These are phyloP conservation scores for Dascyllus trimaculatus DNA, from an alignment of 2,113 vertebrate species.

Conservation along the genomic window DNA sequence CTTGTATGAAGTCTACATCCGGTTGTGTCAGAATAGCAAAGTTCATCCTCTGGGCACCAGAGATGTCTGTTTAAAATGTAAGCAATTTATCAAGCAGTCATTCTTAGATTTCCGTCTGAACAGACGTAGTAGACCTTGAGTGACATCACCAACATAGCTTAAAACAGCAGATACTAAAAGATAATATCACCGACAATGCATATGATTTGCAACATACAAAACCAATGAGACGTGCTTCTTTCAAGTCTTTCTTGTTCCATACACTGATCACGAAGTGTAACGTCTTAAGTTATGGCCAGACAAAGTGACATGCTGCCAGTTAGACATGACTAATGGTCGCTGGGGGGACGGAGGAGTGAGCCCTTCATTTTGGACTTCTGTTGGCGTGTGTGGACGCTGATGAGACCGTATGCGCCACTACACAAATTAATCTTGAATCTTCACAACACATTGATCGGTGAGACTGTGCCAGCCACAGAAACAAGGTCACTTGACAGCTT, in stretches of 20 bases:
- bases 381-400: slow-evolving; percentile 35
- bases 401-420: slow-evolving; percentile 23
- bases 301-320: slow-evolving; percentile 35
- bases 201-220: not conserved
- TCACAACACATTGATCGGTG: slow-evolving; percentile 49
- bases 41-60: not conserved
- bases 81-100: not conserved
- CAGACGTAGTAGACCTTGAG: not conserved
- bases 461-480: slow-evolving; percentile 23
- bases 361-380: slow-evolving; percentile 74
- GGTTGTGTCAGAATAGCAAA: no score
- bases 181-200: not conserved
- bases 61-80: not conserved
- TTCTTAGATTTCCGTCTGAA: not conserved
- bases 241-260: slow-evolving; percentile 7
- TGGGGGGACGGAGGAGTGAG: slow-evolving; percentile 46
- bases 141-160: not conserved
- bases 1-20: no score
- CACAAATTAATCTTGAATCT: slow-evolving; percentile 51
- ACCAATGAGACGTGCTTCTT: not conserved
- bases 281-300: slow-evolving; percentile 32
- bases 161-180: not conserved
- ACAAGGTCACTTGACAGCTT: slow-evolving; percentile 55
- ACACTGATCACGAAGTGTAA: slow-evolving; percentile 35
- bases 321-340: slow-evolving; percentile 65